Conservation (phyloP, 2,888 invertebrate genomes). For the Orchestes rusci region DNA sequence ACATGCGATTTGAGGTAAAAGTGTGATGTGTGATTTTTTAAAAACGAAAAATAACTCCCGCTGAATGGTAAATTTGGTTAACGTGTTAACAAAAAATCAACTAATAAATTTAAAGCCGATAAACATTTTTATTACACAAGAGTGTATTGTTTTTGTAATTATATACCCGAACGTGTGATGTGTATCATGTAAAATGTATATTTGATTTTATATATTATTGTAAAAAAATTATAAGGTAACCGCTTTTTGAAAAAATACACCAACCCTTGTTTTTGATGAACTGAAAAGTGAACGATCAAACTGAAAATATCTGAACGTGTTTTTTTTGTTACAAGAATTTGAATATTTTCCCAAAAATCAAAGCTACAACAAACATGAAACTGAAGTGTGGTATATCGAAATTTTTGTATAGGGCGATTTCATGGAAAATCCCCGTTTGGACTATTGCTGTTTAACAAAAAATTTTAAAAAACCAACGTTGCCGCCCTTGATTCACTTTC, state of each 20-base stretch:
- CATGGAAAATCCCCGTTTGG: conserved; percentile 40
- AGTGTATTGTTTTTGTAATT: conserved; percentile 23
- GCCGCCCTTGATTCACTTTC: conserved; percentile 23
- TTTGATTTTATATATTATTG: conserved; percentile 39
- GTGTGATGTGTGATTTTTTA: conserved; percentile 24
- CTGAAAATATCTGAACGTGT: conserved; percentile 15
- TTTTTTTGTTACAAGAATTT: conserved; percentile 24
- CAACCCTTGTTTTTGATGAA: conserved; percentile 22
- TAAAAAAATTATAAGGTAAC: conserved; percentile 38
- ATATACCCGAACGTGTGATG: conserved; percentile 28
- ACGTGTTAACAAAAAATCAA: conserved; percentile 9
- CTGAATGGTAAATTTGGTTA: conserved; percentile 14
- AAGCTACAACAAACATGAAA: conserved; percentile 35
- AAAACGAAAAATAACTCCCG: conserved; percentile 22
- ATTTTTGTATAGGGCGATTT: conserved; percentile 43
- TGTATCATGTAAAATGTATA: conserved; percentile 27
- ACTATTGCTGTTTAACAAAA: conserved; percentile 43
- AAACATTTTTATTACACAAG: conserved; percentile 16
- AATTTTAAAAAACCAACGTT: conserved; percentile 30
- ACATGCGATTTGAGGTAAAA: conserved; percentile 5
- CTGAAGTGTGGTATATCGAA: conserved; percentile 44
- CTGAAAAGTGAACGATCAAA: conserved; percentile 4
- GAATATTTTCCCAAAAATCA: conserved; percentile 28
- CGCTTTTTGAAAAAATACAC: conserved; percentile 25
- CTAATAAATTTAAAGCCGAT: conserved; percentile 22